phyloP scores from a whole-genome alignment of 2,888 invertebrate species.

The Lasioglossum calceatum region DNA sequence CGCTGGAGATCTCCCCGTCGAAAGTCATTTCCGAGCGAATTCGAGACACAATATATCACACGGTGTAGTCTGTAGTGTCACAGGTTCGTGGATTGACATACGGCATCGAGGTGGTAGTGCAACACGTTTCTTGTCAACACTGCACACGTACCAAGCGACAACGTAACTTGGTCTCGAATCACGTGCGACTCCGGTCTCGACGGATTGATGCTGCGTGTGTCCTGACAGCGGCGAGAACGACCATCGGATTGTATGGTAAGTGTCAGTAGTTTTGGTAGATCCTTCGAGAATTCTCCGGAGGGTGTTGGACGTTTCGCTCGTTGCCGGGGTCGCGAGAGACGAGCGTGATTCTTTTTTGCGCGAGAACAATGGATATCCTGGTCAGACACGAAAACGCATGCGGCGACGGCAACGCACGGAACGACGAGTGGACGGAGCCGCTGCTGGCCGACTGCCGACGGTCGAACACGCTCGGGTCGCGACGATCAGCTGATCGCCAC shows the following conservation, averaged over 20 bases:
- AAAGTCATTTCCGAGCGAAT: conserved; percentile 32
- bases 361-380: background rate
- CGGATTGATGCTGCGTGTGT: background rate
- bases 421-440: conserved; percentile 64
- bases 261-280: background rate
- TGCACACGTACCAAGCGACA: background rate
- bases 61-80: background rate
- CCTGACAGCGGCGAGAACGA: conserved; percentile 6
- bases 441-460: conserved; percentile 71
- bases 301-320: background rate
- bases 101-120: background rate
- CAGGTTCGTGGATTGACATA: background rate
- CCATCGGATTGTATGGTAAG: background rate
- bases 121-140: background rate
- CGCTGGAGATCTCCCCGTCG: background rate
- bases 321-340: conserved; percentile 22
- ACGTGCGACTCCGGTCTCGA: background rate
- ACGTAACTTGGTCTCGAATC: background rate
- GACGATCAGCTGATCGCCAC: conserved; percentile 83
- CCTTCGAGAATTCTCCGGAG: background rate
- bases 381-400: conserved; percentile 29
- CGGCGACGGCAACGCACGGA: conserved; percentile 47
- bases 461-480: conserved; percentile 61
- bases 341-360: background rate
- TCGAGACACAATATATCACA: background rate